Evolutionary conservation across 2,888 invertebrate species (phyloP), one percentile per base, ranked within the genome.

Genomic region (Chouioia cunea): DNA sequence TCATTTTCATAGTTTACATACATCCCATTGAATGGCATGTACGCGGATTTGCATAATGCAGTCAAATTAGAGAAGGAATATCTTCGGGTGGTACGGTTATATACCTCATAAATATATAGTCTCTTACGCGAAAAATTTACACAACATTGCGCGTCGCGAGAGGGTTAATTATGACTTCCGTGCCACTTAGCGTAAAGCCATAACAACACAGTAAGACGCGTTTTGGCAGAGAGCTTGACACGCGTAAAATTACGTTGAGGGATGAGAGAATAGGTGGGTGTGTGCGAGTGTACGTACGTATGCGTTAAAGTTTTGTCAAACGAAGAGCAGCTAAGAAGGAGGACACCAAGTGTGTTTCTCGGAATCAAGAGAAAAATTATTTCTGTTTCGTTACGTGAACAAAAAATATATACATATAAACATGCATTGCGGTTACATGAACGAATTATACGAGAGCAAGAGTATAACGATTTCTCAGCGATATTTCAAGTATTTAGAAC

Each of bases 101-200:
- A n/a, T n/a, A n/a, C n/a, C n/a, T n/a, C n/a, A n/a, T 23, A 65
- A 46, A 54, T 18, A 47, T 46, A 48, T 27, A 36, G 44, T 65
- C 27, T 27, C 14, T n/a, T n/a, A n/a, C 14, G 18, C n/a, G n/a
- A 43, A 56, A 36, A 46, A 47, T 54, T 23, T 47, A 47, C 65
- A 36, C 56, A 48, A 27, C 47, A 65, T 46, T 22, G 57, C 22
- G 46, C 22, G 46, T n/a, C 47, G 36, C 23, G 36, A 36, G 36
- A 36, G 58, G 48, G 65, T 73, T 73, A 74, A 71, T 74, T 73
- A 74, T 58, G 70, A 73, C 73, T 71, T 73, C 74, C 71, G 65
- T 57, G 65, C 62, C 64, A 70, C 70, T 70, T 70, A 53, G 59
- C 69, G 53, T 23, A 18, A 43, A 65, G 56, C 50, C 57, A 53